A percentile compares a stretch with the other conserved stretches of the same genome.
Conservation (phyloP, 1,140 invertebrate species). For the Hormaphis cornu region DNA sequence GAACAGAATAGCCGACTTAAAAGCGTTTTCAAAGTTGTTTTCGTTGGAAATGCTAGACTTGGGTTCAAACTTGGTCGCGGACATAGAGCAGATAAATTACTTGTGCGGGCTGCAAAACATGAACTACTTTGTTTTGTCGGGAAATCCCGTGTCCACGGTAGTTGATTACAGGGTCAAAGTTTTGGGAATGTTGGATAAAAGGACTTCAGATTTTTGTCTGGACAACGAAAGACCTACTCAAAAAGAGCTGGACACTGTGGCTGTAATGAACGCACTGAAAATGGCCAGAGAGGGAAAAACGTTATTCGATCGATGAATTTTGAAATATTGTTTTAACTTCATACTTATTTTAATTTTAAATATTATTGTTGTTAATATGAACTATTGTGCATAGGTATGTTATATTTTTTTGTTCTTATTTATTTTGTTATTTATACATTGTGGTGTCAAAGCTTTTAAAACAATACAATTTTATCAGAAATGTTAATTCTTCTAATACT, state of each 20-base stretch:
- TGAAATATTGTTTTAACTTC: not conserved
- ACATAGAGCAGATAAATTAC: slow-evolving; percentile 70
- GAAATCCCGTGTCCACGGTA: slow-evolving; percentile 77
- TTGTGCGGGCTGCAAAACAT: slow-evolving; percentile 74
- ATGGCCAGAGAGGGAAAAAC: slow-evolving; percentile 54
- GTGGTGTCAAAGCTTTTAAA: no score
- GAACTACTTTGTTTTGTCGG: slow-evolving; percentile 72
- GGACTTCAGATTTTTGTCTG: slow-evolving; percentile 65
- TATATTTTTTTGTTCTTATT: not conserved
- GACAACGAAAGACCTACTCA: slow-evolving; percentile 79
- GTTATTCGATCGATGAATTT: slow-evolving; percentile 35
- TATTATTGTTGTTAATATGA: not conserved
- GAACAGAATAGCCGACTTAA: slow-evolving; percentile 66
- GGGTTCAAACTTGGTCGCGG: slow-evolving; percentile 70
- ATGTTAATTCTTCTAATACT: no score
- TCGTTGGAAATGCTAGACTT: slow-evolving; percentile 76
- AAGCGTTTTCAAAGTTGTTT: slow-evolving; percentile 72
- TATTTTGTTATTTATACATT: not conserved
- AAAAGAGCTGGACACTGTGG: slow-evolving; percentile 82
- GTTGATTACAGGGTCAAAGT: slow-evolving; percentile 86
- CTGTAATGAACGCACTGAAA: slow-evolving; percentile 74
- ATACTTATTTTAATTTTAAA: not conserved
- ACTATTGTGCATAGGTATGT: not conserved
- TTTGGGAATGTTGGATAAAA: slow-evolving; percentile 67
- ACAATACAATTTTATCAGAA: no score